Evolutionary conservation across 2,888 invertebrate genomes (phyloP).

Genomic region (Mythimna vitellina): DNA sequence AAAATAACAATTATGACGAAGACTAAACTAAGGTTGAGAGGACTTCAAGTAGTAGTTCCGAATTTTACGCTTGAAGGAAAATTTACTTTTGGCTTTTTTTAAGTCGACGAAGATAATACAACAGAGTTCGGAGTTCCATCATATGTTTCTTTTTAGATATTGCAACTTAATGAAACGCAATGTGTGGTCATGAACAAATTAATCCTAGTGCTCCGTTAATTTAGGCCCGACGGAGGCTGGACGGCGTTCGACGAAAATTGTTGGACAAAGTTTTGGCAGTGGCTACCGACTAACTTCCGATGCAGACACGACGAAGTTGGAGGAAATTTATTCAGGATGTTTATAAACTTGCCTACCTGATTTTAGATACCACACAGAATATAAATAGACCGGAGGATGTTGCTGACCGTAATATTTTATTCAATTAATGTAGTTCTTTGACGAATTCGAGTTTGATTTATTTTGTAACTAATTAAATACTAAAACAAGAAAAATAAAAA

Average conservation of each 20-base stretch:
- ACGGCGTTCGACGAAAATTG: slow-evolving; percentile 47
- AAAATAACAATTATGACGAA: too few species aligned
- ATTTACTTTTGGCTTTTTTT: too few species aligned
- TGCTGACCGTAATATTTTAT: background rate
- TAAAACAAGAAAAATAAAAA: too few species aligned
- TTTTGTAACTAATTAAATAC: too few species aligned
- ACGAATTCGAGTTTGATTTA: too few species aligned
- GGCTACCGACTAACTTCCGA: slow-evolving; percentile 21
- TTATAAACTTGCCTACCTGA: slow-evolving; percentile 42
- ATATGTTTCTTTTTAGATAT: too few species aligned
- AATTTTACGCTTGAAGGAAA: too few species aligned
- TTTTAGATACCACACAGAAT: slow-evolving; percentile 11
- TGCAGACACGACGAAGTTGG: slow-evolving; percentile 42
- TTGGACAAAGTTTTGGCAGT: slow-evolving; percentile 35
- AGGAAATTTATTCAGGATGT: slow-evolving; percentile 47
- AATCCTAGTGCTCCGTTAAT: slow-evolving; percentile 24
- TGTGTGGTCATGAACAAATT: slow-evolving; percentile 3
- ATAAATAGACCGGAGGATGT: slow-evolving; percentile 1
- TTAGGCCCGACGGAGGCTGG: slow-evolving; percentile 9
- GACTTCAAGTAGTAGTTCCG: too few species aligned
- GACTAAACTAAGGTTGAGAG: too few species aligned
- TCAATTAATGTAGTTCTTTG: background rate
- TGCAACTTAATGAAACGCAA: background rate
- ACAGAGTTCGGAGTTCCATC: too few species aligned
- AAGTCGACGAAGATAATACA: too few species aligned